Evolutionary conservation across 1,140 invertebrate genomes (phyloP), one percentile per base, ranked within the genome.

Genomic region (Mactra quadrangularis): DNA sequence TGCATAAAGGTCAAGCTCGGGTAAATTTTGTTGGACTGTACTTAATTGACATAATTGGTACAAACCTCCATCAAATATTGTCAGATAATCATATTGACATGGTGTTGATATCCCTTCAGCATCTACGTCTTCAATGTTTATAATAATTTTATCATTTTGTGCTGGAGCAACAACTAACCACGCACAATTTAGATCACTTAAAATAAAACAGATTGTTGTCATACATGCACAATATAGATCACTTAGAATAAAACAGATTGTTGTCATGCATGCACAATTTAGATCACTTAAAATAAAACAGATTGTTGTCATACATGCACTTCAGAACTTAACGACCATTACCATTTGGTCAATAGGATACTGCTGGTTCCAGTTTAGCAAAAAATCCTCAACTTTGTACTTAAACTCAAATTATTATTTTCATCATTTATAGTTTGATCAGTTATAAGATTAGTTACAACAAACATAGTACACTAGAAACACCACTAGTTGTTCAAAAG

Each of bases 31-130:
- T n/a, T n/a, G n/a, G n/a, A n/a, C n/a, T n/a, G n/a, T n/a, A n/a
- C n/a, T n/a, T n/a, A n/a, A n/a, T n/a, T n/a, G n/a, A n/a, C n/a
- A n/a, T n/a, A n/a, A n/a, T n/a, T n/a, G n/a, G 27, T 27, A 57
- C 55, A 13, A 38, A 64, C 60, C 33, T 22, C 60, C 60, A 45
- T 64, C 60, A 45, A 38, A 64, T 33, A 64, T 22, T 3, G 60
- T 35, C 33, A 64, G 17, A 22, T 64, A 64, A 22, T 64, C 60
- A 13, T 64, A 64, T 64, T 38, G 25, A 45, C 60, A 64, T 6
- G 60, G 60, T 9, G 13, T 6, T 9, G 60, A 45, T 4, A 33
- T 41, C 6, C 60, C 60, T 22, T 64, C 60, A 1, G 29, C 1
- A 22, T 45, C 35, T 11, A 64, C 7, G 1, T 35, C 27, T 45